Evolutionary conservation across 2,888 invertebrate species (phyloP), one percentile per base, ranked within the genome.

Genomic region (Anoncus sp.): DNA sequence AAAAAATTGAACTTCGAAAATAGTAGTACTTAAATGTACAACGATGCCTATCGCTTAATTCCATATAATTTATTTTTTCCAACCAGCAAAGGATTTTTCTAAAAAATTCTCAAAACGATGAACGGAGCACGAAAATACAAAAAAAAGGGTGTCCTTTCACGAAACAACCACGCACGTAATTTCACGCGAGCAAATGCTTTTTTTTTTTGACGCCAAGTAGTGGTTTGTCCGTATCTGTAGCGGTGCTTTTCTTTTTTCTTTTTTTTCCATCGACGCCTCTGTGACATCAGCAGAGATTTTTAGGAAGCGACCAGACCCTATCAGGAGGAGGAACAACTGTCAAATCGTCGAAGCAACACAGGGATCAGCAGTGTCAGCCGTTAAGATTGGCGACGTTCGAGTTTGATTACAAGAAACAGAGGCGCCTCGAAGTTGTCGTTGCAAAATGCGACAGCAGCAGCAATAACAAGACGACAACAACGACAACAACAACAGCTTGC

Each of bases 271-370:
- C 84, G 79, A 84, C 83, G 84, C 86, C 87, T 88, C 89, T 88
- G 89, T 90, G 70, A 90, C 86, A 89, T 87, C 87, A 88, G 85
- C 90, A 90, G 90, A 90, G 90, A 87, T 89, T 90, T 90, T 86
- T 87, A 90, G 90, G 90, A 90, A 88, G 87, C 87, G 87, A 89
- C 82, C 87, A 87, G 83, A 84, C 87, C 86, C 75, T 86, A 85
- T 75, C 87, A 84, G 80, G 87, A 88, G 77, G 84, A 85, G 80
- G 86, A 87, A 65, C 86, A 86, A 66, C 81, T 85, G 78, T 80
- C 85, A 81, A 90, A 87, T 67, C 88, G 87, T 49, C 88, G 89
- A 83, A 90, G 89, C 89, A 90, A 89, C 82, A 89, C 89, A 75
- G 89, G 87, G 66, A 88, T 90, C 85, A 90, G 89, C 88, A 89